A percentile compares a stretch with the other conserved stretches of the same genome.
phyloP scores from a whole-genome alignment of 35 echinoderm and acorn worm species.

The Stichopus chloronotus region DNA sequence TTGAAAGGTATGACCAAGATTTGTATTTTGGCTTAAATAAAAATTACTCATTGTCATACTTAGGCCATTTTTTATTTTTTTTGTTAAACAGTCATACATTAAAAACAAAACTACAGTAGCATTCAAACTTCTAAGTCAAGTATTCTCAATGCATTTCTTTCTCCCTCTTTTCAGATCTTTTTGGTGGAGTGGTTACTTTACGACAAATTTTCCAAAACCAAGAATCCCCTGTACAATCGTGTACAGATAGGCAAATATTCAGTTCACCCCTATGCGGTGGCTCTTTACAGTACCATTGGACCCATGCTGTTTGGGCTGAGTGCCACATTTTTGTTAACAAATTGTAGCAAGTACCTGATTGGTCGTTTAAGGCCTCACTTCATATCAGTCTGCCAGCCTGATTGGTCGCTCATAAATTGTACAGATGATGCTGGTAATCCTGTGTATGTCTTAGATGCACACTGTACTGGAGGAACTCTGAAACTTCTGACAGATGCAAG shows the following conservation, averaged over 20 bases:
- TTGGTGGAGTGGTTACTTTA: constrained; percentile 63
- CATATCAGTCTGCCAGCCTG: constrained; percentile 61
- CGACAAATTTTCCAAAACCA: constrained; percentile 25
- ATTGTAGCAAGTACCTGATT: constrained; percentile 70
- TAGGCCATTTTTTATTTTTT: too few relatives aligned
- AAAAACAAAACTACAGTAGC: too few relatives aligned
- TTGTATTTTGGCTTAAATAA: too few relatives aligned
- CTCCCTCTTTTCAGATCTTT: constrained; percentile 55
- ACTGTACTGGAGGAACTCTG: constrained; percentile 58
- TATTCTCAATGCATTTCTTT: too few relatives aligned
- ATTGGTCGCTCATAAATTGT: constrained; percentile 71
- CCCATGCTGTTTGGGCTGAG: constrained; percentile 57
- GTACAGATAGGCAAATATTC: constrained; percentile 46
- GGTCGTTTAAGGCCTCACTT: constrained; percentile 81
- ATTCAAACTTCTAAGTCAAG: too few relatives aligned
- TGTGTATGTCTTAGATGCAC: constrained; percentile 57
- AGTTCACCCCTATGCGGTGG: constrained; percentile 55
- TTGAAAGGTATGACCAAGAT: too few relatives aligned
- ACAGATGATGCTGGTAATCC: constrained; percentile 39
- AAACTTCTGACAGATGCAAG: constrained; percentile 67
- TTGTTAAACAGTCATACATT: too few relatives aligned
- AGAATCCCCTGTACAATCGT: constrained; percentile 55
- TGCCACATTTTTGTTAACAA: constrained; percentile 59
- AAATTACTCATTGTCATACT: too few relatives aligned
- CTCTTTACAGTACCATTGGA: constrained; percentile 74